phyloP scores from a whole-genome alignment of 2,888 invertebrate species.

The Sycophila texana region DNA sequence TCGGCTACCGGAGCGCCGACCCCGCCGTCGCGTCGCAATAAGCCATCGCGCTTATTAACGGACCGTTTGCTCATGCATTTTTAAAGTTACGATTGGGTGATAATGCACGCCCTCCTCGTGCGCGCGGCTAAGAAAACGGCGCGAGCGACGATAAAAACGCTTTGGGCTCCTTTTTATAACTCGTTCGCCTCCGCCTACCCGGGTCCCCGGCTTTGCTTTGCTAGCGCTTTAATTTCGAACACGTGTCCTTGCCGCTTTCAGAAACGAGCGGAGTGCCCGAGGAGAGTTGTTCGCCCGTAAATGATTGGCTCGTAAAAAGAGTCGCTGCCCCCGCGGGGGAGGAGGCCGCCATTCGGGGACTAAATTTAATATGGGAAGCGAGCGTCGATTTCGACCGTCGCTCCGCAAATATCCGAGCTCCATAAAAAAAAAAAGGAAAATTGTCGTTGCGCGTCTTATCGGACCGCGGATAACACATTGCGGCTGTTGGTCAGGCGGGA shows the following conservation, averaged over 20 bases:
- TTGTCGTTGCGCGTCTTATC: constrained; percentile 39
- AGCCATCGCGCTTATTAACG: constrained; percentile 29
- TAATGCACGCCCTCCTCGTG: constrained; percentile 23
- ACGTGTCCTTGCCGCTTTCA: constrained; percentile 43
- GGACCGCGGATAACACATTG: background rate
- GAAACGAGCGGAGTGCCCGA: constrained; percentile 6
- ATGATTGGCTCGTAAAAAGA: constrained; percentile 52
- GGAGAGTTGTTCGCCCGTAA: constrained; percentile 49
- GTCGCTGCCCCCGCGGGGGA: background rate
- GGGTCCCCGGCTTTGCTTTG: background rate
- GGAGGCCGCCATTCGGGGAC: constrained; percentile 29
- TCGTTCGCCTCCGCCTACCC: constrained; percentile 8
- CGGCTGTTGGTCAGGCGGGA: background rate
- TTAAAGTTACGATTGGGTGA: constrained; percentile 38
- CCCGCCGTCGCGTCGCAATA: background rate
- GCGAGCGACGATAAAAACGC: constrained; percentile 24
- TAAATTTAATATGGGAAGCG: constrained; percentile 61
- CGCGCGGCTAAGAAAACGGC: background rate
- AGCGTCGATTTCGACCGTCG: constrained; percentile 56
- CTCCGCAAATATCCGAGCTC: constrained; percentile 60
- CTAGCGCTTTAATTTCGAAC: constrained; percentile 50
- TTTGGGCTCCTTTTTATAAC: constrained; percentile 35
- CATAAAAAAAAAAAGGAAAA: constrained; percentile 52
- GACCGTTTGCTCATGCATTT: constrained; percentile 26
- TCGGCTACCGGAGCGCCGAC: background rate